Percentiles rank a stretch among this genome's conserved stretches.
Conservation (phyloP, 1,140 invertebrate genomes). For the Drosophila pachea region DNA sequence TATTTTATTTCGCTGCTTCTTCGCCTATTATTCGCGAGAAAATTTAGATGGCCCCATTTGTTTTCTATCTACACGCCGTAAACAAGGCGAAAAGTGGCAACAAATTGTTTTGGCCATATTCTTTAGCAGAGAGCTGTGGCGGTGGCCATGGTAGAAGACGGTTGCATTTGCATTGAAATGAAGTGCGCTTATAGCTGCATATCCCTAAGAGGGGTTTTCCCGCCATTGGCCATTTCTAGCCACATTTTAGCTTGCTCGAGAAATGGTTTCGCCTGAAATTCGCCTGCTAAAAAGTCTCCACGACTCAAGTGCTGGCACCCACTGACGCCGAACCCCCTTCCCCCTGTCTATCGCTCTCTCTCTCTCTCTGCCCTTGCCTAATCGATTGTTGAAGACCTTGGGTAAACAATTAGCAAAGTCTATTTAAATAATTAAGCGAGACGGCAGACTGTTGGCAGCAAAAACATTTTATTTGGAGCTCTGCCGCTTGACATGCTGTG, state of each 20-base stretch:
- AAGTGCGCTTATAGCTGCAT: no score
- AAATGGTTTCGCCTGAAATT: no score
- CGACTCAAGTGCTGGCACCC: neutral
- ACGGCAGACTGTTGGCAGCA: conserved; percentile 9
- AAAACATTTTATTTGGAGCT: conserved; percentile 12
- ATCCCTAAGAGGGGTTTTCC: no score
- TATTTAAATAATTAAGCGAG: conserved; percentile 38
- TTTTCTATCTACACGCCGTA: conserved; percentile 46
- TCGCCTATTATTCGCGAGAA: conserved; percentile 28
- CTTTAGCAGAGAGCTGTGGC: neutral
- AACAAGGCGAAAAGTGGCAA: conserved; percentile 28
- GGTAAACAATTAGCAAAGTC: conserved; percentile 29
- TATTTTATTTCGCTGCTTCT: neutral
- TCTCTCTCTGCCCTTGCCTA: neutral
- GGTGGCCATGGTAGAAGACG: no score
- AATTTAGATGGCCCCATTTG: conserved; percentile 44
- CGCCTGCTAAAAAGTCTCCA: no score
- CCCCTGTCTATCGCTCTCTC: neutral
- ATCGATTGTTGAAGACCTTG: conserved; percentile 41
- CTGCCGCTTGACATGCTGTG: conserved; percentile 34
- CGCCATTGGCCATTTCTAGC: no score
- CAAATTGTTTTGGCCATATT: conserved; percentile 12
- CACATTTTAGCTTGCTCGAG: no score
- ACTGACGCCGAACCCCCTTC: neutral
- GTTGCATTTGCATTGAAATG: no score